A percentile compares a stretch with the other conserved stretches of the same genome.
Evolutionary conservation across 2,113 vertebrate species (phyloP).

Genomic region (Heloderma charlesbogerti): DNA sequence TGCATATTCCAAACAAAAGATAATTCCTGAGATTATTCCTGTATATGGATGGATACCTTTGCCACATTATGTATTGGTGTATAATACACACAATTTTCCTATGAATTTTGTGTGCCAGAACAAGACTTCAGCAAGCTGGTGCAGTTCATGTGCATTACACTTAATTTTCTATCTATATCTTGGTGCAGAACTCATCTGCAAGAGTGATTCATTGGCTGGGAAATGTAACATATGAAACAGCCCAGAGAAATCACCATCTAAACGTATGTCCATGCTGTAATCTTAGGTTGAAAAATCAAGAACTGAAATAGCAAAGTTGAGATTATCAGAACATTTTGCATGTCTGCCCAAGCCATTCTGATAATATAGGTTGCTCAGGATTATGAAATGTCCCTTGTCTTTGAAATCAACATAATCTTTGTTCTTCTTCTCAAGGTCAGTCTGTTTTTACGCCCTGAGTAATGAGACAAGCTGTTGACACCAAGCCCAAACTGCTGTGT

Average conservation of each 20-base stretch:
- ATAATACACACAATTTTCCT: background rate
- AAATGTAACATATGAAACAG: background rate
- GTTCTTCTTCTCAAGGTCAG: background rate
- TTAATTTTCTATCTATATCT: background rate
- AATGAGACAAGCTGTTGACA: background rate
- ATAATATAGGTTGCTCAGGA: background rate
- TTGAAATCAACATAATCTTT: slow-evolving; percentile 21
- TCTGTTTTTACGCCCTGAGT: background rate
- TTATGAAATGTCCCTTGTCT: background rate
- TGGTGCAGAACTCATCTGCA: background rate
- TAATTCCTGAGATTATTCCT: background rate
- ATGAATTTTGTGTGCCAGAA: background rate
- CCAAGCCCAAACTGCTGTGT: background rate
- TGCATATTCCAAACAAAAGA: background rate
- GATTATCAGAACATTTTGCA: background rate
- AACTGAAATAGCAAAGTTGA: background rate
- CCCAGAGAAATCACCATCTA: background rate
- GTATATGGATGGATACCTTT: background rate
- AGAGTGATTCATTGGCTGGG: background rate
- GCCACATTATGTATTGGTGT: background rate
- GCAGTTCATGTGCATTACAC: background rate
- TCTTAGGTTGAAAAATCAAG: background rate
- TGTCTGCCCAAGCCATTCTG: background rate
- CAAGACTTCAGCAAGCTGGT: background rate
- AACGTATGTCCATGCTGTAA: background rate